Base-by-base conservation (phyloP, 2,113 vertebrate species). In the Leptodactylus fuscus region DNA sequence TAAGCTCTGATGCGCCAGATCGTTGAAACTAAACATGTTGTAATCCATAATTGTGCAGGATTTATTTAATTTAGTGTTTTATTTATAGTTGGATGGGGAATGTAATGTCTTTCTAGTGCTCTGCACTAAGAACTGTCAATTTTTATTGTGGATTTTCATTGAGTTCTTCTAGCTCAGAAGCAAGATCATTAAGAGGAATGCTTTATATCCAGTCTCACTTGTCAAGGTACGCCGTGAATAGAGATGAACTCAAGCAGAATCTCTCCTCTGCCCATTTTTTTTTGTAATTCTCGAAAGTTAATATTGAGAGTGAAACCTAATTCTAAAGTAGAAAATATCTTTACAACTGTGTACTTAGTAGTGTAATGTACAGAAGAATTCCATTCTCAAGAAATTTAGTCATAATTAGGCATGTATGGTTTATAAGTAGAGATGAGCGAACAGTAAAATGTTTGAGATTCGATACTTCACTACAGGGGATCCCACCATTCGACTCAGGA, bases 31-130 rank as follows among this genome's bases (percentile, higher is more conserved):
- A 92, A 93, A 92, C 81, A 91, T 91, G 92, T 93, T 94, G 92
- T 94, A 94, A 94, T 94, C 93, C 88, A 95, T 93, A 94, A 95
- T 93, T 94, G 92, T 91, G 77, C 2, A 90, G 92, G 92, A 94
- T 93, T 94, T 94, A 94, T 94, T 93, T 93, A 94, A 94, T 94
- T 94, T 92, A 92, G 88, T 8, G 86, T 90, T 94, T 92, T 91
- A 93, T 94, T 94, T 94, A 94, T 93, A 91, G 91, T 92, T 93
- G 60, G 83, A 93, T 94, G 87, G 88, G 89, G 89, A 93, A 92
- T 93, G 92, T 91, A 94, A 94, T 93, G 91, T 91, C 90, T 93
- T 94, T 93, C 92, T 90, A 77, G 88, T 81, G 89, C 85, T 90
- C 82, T 60, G 62, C 87, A 88, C 81, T 5, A 34, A 91, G 89